Evolutionary conservation across 2,113 vertebrate genomes (phyloP).

Genomic region (Danionella cerebrum): DNA sequence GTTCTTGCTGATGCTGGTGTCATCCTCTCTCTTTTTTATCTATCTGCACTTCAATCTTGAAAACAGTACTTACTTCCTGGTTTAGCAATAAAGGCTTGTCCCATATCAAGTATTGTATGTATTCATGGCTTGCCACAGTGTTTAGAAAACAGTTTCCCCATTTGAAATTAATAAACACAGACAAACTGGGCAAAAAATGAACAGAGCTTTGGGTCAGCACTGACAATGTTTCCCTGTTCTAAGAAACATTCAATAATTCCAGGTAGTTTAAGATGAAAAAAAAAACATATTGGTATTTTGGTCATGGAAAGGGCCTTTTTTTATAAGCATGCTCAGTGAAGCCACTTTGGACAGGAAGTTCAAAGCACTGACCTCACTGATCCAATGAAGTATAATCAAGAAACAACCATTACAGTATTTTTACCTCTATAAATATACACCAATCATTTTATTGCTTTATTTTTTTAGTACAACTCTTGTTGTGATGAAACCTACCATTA

Average conservation of each 20-base stretch:
- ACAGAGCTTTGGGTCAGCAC: neutral
- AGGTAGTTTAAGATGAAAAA: too few relatives aligned
- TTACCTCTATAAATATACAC: too few relatives aligned
- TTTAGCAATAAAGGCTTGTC: neutral
- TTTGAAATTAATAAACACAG: neutral
- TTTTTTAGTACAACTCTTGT: too few relatives aligned
- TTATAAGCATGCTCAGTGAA: neutral
- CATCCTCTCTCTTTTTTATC: neutral
- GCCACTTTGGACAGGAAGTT: neutral
- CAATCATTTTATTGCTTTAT: too few relatives aligned
- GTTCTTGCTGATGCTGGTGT: neutral
- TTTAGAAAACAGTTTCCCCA: neutral
- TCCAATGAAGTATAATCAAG: too few relatives aligned
- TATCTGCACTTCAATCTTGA: neutral
- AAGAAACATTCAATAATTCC: too few relatives aligned
- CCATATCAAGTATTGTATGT: neutral
- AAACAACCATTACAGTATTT: too few relatives aligned
- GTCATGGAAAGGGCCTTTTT: too few relatives aligned
- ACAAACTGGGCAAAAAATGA: neutral
- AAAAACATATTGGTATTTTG: too few relatives aligned
- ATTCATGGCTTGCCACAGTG: neutral
- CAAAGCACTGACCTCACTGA: neutral
- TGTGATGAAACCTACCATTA: too few relatives aligned
- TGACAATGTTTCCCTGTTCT: too few relatives aligned
- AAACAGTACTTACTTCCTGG: neutral